Evolutionary conservation across 2,888 invertebrate genomes (phyloP).

Genomic region (Tipula lateralis): DNA sequence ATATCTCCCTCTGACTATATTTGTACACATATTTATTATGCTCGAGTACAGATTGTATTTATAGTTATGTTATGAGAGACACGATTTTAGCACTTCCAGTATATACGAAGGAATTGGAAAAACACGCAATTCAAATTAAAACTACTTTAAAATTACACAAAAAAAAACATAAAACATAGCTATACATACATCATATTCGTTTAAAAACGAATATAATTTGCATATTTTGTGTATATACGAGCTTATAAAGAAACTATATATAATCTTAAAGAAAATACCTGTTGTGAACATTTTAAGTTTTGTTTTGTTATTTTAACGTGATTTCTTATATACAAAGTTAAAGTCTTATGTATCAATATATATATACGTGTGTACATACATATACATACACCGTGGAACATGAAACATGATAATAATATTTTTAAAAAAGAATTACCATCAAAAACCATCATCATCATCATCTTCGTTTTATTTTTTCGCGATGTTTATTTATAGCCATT

Average conservation of each 20-base stretch:
- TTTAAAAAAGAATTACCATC: background rate
- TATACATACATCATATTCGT: slow-evolving; percentile 9
- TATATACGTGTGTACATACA: background rate
- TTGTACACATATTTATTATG: background rate
- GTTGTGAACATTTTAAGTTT: background rate
- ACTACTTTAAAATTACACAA: slow-evolving; percentile 24
- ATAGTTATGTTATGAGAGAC: background rate
- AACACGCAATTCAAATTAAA: slow-evolving; percentile 24
- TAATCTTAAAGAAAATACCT: slow-evolving; percentile 4
- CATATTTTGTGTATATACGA: background rate
- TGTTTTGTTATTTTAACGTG: background rate
- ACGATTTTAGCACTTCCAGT: slow-evolving; percentile 24
- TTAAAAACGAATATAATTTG: slow-evolving; percentile 1
- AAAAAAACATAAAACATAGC: slow-evolving; percentile 11
- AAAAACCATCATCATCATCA: slow-evolving; percentile 4
- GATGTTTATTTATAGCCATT: slow-evolving; percentile 9
- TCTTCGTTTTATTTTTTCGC: background rate
- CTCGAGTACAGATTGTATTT: background rate
- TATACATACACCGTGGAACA: background rate
- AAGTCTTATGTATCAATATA: background rate
- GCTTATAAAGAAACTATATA: background rate
- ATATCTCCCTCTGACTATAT: background rate
- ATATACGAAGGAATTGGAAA: background rate
- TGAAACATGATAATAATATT: slow-evolving; percentile 13
- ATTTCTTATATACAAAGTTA: background rate